Evolutionary conservation across 2,113 vertebrate genomes (phyloP).

Genomic region (Rynchops niger): DNA sequence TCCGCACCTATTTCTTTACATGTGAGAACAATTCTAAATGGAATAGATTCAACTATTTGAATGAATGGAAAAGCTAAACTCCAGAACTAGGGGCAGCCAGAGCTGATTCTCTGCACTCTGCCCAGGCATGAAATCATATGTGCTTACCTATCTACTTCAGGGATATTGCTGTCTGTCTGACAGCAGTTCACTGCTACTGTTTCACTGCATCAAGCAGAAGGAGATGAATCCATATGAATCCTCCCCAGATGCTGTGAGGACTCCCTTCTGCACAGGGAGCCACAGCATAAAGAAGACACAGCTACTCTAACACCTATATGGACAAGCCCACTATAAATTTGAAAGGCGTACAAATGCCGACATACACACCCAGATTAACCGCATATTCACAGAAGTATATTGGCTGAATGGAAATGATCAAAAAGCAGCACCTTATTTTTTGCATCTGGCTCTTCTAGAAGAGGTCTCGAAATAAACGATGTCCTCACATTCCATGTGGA

Average conservation of each 20-base stretch:
- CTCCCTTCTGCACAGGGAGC: neutral
- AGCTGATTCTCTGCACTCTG: neutral
- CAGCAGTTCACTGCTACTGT: neutral
- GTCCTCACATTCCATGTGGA: neutral
- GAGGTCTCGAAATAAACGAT: rapidly evolving
- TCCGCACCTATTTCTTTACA: neutral
- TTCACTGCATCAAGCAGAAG: neutral
- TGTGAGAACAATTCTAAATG: neutral
- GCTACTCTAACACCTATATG: neutral
- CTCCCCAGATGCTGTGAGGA: neutral
- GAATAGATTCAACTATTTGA: neutral
- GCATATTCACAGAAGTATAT: neutral
- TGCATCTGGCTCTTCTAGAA: neutral
- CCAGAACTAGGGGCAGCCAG: neutral
- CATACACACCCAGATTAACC: neutral
- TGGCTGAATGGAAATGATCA: neutral
- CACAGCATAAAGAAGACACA: neutral
- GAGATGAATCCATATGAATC: neutral
- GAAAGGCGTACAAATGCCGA: neutral
- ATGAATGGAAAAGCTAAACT: neutral
- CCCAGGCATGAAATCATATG: neutral
- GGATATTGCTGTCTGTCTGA: neutral
- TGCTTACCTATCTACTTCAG: neutral
- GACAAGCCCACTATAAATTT: neutral
- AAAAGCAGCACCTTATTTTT: neutral